Percentiles rank a stretch among this genome's conserved stretches.
phyloP scores from a whole-genome alignment of 2,113 vertebrate species.

The Xiphias gladius region DNA sequence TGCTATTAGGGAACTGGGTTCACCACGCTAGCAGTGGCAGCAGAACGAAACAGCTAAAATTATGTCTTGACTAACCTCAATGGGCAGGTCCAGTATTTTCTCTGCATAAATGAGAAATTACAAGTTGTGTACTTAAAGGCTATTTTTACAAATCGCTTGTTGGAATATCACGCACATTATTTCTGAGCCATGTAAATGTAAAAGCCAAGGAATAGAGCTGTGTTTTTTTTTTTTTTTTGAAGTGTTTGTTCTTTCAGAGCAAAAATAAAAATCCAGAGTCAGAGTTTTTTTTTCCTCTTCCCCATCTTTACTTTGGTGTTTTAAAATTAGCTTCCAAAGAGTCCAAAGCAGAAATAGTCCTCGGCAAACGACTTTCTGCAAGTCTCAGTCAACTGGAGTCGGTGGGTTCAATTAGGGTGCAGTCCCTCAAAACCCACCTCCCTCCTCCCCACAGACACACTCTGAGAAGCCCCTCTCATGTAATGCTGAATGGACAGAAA shows the following conservation, averaged over 20 bases:
- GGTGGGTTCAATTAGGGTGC: conserved; percentile 62
- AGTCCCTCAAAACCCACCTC: conserved; percentile 40
- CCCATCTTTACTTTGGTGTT: conserved; percentile 56
- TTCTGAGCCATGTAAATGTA: conserved; percentile 38
- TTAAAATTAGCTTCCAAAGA: conserved; percentile 62
- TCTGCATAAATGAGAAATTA: conserved; percentile 73
- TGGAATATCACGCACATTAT: conserved; percentile 48
- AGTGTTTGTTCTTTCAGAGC: conserved; percentile 33
- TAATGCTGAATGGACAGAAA: conserved; percentile 89
- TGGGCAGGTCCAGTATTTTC: conserved; percentile 66
- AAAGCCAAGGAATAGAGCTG: conserved; percentile 30
- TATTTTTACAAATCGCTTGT: conserved; percentile 63
- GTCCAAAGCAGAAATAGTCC: conserved; percentile 52
- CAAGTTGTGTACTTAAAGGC: conserved; percentile 60
- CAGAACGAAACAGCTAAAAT: conserved; percentile 71
- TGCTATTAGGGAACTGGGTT: conserved; percentile 70
- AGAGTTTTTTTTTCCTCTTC: neutral
- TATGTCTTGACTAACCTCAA: conserved; percentile 70
- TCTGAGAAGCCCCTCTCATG: conserved; percentile 78
- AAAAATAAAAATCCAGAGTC: conserved; percentile 38
- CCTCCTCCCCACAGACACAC: conserved; percentile 25
- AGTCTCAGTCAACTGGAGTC: conserved; percentile 40
- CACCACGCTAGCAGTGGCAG: conserved; percentile 36
- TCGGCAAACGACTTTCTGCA: conserved; percentile 46
- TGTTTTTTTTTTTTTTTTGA: neutral